Percentiles rank a stretch among this genome's conserved stretches.
Conservation (phyloP, 2,113 vertebrate genomes). For the Cephalopterus ornatus region DNA sequence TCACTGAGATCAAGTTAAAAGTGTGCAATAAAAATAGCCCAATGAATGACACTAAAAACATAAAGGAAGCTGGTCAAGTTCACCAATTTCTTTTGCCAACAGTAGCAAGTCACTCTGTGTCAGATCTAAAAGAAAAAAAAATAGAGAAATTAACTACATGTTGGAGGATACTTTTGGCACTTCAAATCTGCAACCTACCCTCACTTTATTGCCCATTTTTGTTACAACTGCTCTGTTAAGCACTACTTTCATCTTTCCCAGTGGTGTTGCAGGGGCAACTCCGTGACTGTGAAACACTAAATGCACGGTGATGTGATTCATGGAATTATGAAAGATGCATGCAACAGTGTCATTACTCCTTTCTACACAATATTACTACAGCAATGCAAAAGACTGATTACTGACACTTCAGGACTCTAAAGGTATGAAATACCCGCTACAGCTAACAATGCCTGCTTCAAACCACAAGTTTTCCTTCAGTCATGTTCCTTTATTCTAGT, state of each 20-base stretch:
- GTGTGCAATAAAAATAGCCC: neutral
- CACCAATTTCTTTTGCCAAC: neutral
- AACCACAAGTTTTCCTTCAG: neutral
- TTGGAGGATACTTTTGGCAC: fast-evolving
- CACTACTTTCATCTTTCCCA: neutral
- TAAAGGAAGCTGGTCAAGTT: neutral
- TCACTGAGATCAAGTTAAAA: neutral
- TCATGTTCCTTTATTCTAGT: neutral
- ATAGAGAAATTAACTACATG: neutral
- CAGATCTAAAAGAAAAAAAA: neutral
- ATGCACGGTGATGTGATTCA: neutral
- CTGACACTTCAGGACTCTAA: neutral
- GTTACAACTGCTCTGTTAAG: neutral
- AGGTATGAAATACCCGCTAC: neutral
- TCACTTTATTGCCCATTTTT: neutral
- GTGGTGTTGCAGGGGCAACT: neutral
- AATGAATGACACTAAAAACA: neutral
- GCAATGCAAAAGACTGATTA: neutral
- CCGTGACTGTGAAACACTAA: neutral
- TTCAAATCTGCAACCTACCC: neutral
- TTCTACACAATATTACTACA: neutral
- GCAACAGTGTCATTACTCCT: neutral
- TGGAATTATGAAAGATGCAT: neutral
- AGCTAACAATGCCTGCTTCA: neutral
- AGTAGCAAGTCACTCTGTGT: neutral